These are phyloP conservation scores for Seira sanloemensis DNA, from an alignment of 2,888 invertebrate genomes.

Conservation along the genomic window DNA sequence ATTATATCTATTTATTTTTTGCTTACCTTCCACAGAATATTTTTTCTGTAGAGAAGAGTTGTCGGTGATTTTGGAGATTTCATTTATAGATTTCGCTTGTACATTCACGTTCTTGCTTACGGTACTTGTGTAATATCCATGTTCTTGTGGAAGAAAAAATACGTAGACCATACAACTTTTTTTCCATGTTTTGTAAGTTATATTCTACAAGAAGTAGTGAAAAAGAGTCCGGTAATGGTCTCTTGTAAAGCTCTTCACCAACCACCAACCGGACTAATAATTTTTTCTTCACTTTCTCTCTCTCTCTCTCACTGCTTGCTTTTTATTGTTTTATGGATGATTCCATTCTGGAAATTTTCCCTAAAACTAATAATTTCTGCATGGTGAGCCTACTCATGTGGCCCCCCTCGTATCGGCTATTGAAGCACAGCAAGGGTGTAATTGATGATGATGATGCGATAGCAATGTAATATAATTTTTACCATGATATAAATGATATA, in stretches of 20 bases:
- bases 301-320: neutral
- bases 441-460: slow-evolving; percentile 19
- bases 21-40: neutral
- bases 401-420: neutral
- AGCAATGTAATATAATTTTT: slow-evolving; percentile 9
- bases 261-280: no score
- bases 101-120: no score
- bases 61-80: neutral
- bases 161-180: no score
- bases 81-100: neutral
- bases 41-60: neutral
- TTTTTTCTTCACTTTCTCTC: slow-evolving; percentile 3
- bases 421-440: slow-evolving; percentile 22
- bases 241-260: neutral
- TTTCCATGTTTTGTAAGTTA: no score
- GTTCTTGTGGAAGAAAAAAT: no score
- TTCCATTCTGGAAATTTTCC: no score
- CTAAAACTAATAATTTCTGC: slow-evolving; percentile 30
- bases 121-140: no score
- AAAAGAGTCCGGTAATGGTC: neutral
- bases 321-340: slow-evolving; percentile 5
- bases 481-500: no score
- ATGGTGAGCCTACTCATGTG: neutral
- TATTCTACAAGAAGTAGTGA: no score
- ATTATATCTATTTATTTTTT: neutral